Evolutionary conservation across 2,113 vertebrate genomes (phyloP), one percentile per base, ranked within the genome.

Genomic region (Entelurus aequoreus): DNA sequence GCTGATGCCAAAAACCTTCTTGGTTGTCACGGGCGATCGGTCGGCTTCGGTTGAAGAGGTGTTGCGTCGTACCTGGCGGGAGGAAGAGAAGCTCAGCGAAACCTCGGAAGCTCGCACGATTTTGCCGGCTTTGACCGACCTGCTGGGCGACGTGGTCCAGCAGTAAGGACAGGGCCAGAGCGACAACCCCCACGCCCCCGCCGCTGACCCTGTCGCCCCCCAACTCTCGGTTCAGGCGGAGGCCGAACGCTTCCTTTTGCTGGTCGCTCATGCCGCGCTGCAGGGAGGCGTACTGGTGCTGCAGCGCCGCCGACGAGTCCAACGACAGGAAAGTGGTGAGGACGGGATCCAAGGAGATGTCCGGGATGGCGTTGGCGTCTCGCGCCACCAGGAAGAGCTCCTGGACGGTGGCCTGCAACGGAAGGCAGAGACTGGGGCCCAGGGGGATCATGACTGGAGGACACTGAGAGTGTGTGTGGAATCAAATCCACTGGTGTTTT

Each of bases 181-280:
- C 90, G 15, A 91, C 63, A 2, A 91, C 71, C 12, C 89, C 90
- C 0, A 91, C 86, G 6, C 88, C 86, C 49, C 89, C 89, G 11
- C 67, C 62, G 4, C 69, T 48, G 60, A 88, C 81, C 47, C 60
- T 76, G 11, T 51, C 67, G 19, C 80, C 74, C 4, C 84, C 81
- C 10, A 90, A 76, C 63, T 73, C 60, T 0, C 54, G 52, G 0
- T 66, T 83, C 61, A 91, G 64, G 49, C 68, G 81, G 36, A 75
- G 70, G 51, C 70, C 57, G 56, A 90, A 86, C 0, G 36, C 40
- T 0, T 49, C 8, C 60, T 73, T 77, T 59, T 89, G 87, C 49
- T 84, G 74, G 2, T n/a, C 16, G n/a, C 75, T 84, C 72, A 91
- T 75, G 63, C 67, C 59, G 5, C 72, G 71, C 59, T 84, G 86